phyloP scores from a whole-genome alignment of 2,113 vertebrate genomes.

The Mystacornis crossleyi region DNA sequence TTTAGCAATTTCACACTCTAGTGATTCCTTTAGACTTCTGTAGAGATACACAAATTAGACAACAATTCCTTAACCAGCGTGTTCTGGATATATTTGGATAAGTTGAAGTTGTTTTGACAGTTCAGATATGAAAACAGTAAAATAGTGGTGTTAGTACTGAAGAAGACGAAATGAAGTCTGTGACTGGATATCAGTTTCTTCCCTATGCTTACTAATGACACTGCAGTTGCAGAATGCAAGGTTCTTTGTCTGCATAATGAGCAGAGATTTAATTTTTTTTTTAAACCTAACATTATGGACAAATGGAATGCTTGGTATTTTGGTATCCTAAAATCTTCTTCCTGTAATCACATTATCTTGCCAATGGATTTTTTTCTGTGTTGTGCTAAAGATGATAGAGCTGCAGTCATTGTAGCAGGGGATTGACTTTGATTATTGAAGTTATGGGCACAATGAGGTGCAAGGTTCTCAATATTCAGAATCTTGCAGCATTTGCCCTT shows the following conservation, averaged over 20 bases:
- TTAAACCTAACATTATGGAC: background rate
- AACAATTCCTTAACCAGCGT: background rate
- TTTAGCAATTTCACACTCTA: slow-evolving; percentile 10
- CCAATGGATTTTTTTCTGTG: background rate
- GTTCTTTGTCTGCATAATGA: background rate
- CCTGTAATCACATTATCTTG: background rate
- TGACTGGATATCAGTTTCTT: background rate
- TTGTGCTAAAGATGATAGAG: background rate
- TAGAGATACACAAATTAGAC: slow-evolving; percentile 4
- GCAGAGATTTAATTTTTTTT: background rate
- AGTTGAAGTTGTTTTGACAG: background rate
- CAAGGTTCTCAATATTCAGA: background rate
- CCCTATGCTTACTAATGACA: background rate
- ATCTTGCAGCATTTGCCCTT: background rate
- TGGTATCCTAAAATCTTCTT: background rate
- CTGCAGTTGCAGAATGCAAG: background rate
- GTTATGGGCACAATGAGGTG: background rate
- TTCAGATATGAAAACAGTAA: slow-evolving; percentile 7
- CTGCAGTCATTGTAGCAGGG: background rate
- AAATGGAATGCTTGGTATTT: background rate
- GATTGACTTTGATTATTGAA: background rate
- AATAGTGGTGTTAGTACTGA: background rate
- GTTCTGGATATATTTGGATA: background rate
- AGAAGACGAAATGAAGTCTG: background rate
- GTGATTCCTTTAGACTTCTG: slow-evolving; percentile 15